phyloP scores from a whole-genome alignment of 1,140 invertebrate genomes.

The Dendroctonus ponderosae region DNA sequence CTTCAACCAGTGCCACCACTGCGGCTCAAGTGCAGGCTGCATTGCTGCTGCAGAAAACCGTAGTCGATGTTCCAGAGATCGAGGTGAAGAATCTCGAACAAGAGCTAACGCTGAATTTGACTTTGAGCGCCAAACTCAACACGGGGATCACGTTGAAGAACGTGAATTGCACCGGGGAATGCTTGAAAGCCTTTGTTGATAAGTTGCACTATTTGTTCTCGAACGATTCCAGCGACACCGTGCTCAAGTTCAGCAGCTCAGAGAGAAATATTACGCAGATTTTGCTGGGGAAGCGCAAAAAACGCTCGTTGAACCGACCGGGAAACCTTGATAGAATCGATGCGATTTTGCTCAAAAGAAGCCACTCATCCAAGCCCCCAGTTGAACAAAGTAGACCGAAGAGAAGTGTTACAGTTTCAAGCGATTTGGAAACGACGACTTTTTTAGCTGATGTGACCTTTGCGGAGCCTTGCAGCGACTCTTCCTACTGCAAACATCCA shows the following conservation, averaged over 20 bases:
- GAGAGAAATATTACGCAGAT: constrained; percentile 5
- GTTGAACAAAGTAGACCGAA: not conserved
- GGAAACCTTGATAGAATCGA: no score
- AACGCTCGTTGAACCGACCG: not conserved
- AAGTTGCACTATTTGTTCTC: constrained; percentile 18
- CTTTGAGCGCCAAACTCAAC: constrained; percentile 49
- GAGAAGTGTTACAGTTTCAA: not conserved
- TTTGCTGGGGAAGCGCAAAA: constrained; percentile 14
- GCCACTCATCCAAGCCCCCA: no score
- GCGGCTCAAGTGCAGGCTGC: not conserved
- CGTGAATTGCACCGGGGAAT: constrained; percentile 24
- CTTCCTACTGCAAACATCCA: constrained; percentile 53
- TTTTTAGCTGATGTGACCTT: no score
- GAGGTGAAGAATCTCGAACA: constrained; percentile 27
- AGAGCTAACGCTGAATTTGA: constrained; percentile 49
- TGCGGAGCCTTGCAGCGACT: not conserved
- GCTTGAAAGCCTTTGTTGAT: constrained; percentile 18
- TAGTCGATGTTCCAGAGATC: constrained; percentile 22
- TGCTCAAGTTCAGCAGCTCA: constrained; percentile 9
- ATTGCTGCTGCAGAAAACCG: constrained; percentile 10
- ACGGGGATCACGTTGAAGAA: constrained; percentile 51
- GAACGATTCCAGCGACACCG: constrained; percentile 18
- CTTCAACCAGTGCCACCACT: not conserved
- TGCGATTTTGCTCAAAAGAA: no score
- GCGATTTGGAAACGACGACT: no score